A percentile compares a stretch with the other conserved stretches of the same genome.
phyloP scores from a whole-genome alignment of 2,888 invertebrate species.

The Lasioglossum marginatum region DNA sequence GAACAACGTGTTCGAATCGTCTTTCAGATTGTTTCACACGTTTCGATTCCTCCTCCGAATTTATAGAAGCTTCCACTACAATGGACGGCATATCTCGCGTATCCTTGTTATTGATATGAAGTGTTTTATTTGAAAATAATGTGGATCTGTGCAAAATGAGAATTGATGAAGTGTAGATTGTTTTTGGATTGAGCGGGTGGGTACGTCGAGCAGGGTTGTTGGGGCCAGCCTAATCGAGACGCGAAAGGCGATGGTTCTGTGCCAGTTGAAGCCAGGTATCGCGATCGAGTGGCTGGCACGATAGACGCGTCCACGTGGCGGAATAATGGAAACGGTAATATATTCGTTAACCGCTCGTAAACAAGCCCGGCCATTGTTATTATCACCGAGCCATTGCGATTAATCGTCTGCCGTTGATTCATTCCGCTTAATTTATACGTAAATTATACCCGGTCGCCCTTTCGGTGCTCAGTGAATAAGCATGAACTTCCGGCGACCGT shows the following conservation, averaged over 20 bases:
- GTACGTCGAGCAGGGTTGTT: neutral
- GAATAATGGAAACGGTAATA: slow-evolving; percentile 80
- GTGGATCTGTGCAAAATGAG: neutral
- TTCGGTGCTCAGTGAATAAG: slow-evolving; percentile 82
- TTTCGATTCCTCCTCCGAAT: neutral
- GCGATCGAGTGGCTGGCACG: slow-evolving; percentile 43
- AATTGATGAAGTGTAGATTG: neutral
- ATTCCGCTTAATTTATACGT: slow-evolving; percentile 81
- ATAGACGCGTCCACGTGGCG: slow-evolving; percentile 79
- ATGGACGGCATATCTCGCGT: no score
- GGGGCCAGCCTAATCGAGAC: neutral
- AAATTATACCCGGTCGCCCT: slow-evolving; percentile 82
- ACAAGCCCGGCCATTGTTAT: slow-evolving; percentile 77
- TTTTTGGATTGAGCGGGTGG: neutral
- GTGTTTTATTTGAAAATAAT: no score
- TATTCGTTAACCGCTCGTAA: slow-evolving; percentile 79
- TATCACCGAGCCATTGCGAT: slow-evolving; percentile 78
- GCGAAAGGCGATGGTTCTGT: slow-evolving; percentile 49
- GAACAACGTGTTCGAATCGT: slow-evolving; percentile 44
- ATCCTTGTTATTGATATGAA: no score
- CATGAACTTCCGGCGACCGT: slow-evolving; percentile 81
- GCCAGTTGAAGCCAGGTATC: slow-evolving; percentile 67
- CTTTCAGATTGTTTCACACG: slow-evolving; percentile 32
- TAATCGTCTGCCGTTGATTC: slow-evolving; percentile 82
- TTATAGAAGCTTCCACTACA: neutral